Base-by-base conservation (phyloP, 2,113 vertebrate genomes). In the Lepidiolamprologus cunningtoni region DNA sequence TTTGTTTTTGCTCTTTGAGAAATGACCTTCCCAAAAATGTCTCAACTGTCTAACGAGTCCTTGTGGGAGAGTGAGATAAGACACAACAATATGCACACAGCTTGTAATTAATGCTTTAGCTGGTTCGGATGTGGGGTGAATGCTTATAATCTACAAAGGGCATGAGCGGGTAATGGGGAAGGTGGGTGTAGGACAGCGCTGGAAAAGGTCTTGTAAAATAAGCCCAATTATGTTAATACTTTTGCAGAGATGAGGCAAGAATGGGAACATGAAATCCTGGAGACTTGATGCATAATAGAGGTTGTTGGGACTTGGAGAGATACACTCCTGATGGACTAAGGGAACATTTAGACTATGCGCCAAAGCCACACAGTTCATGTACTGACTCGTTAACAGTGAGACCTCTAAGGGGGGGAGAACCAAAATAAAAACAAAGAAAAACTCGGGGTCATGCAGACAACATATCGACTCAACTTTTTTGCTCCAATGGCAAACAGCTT, bases 21-120 rank as follows among this genome's bases (percentile, higher is more conserved):
- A 93, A 89, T 91, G 89, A 94, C 93, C 92, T 93, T 90, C 88
- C 58, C 82, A 85, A 86, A 94, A 92, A 89, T 88, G 87, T 89
- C 91, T 71, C 14, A 35, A 89, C 83, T 82, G 89, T 85, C 89
- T 76, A 89, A 90, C 21, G 57, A 66, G 53, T 80, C 89, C 91
- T 86, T 26, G 76, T 94, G 94, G 88, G 54, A 7, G 53, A 37
- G 81, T 23, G 54, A 92, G 95, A 94, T 92, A 94, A 95, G 94
- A 85, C 85, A 89, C 88, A 92, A 92, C 92, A 92, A 91, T 82
- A 89, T 84, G 73, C n/a, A 76, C 80, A 84, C 87, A n/a, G 37
- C 85, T 71, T 90, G 89, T 93, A 92, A 96, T 96, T 92, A 93
- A 91, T 68, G 90, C 91, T 58, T 17, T 8, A 63, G 50, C 81